A percentile compares a stretch with the other conserved stretches of the same genome.
Evolutionary conservation across 2,888 invertebrate genomes (phyloP).

Genomic region (Lottia gigantea): DNA sequence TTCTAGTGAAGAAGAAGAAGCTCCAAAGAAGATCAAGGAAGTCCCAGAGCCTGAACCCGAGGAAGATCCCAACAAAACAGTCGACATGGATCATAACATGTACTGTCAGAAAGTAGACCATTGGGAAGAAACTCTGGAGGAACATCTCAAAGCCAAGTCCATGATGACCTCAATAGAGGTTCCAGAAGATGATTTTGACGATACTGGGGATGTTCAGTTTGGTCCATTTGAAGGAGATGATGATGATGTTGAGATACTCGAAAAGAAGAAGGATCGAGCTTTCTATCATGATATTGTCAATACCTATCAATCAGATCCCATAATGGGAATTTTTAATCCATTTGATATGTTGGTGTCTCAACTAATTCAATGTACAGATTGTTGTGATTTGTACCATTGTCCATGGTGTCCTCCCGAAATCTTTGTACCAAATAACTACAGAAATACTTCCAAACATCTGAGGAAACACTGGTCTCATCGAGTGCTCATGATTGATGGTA

Average conservation of each 20-base stretch:
- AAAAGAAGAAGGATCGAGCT: not conserved
- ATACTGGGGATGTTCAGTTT: not conserved
- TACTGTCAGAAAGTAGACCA: too few relatives aligned
- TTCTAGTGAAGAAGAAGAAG: not conserved
- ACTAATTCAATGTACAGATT: not conserved
- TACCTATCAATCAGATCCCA: not conserved
- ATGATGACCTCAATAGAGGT: not conserved
- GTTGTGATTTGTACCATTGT: not conserved
- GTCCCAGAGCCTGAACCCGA: too few relatives aligned
- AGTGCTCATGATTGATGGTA: constrained; percentile 3
- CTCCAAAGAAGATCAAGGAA: too few relatives aligned
- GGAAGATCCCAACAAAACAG: too few relatives aligned
- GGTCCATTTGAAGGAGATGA: not conserved
- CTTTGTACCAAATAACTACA: not conserved
- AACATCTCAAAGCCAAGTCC: not conserved
- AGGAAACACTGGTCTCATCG: not conserved
- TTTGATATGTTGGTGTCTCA: not conserved
- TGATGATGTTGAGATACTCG: not conserved
- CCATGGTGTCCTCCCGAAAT: not conserved
- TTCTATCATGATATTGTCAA: not conserved
- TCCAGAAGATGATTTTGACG: not conserved
- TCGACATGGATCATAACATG: too few relatives aligned
- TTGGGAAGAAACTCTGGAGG: not conserved
- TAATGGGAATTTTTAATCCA: not conserved
- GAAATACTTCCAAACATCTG: not conserved